phyloP scores from a whole-genome alignment of 2,888 invertebrate genomes.

The Papilio demoleus region DNA sequence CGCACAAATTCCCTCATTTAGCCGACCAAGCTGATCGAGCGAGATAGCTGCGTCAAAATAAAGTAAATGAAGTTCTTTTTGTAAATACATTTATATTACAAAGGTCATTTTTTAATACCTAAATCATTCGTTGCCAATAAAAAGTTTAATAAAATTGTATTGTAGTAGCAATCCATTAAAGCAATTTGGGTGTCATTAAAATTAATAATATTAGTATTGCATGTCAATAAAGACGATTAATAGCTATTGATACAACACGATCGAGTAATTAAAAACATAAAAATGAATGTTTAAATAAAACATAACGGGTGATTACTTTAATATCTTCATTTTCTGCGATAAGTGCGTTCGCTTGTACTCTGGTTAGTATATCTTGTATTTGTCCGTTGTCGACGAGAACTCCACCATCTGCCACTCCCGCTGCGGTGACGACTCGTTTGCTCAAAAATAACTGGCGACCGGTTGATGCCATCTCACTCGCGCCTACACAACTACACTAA shows the following conservation, averaged over 20 bases:
- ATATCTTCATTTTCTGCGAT: slow-evolving; percentile 77
- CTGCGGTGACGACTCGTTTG: slow-evolving; percentile 78
- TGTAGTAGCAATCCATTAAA: slow-evolving; percentile 11
- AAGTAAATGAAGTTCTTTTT: neutral
- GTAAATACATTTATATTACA: slow-evolving; percentile 15
- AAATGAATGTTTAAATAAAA: slow-evolving; percentile 4
- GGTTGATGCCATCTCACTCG: slow-evolving; percentile 56
- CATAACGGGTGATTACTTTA: slow-evolving; percentile 66
- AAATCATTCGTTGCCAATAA: slow-evolving; percentile 19
- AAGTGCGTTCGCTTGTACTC: slow-evolving; percentile 73
- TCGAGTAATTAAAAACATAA: slow-evolving; percentile 10
- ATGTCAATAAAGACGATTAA: slow-evolving; percentile 11
- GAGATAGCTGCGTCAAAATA: slow-evolving; percentile 9
- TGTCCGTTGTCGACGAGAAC: slow-evolving; percentile 84
- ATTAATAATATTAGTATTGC: slow-evolving; percentile 21
- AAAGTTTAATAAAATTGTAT: slow-evolving; percentile 3
- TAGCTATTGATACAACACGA: neutral
- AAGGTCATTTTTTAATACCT: slow-evolving; percentile 12
- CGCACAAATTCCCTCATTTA: slow-evolving; percentile 18
- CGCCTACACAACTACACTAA: slow-evolving; percentile 50
- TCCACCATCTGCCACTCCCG: slow-evolving; percentile 82
- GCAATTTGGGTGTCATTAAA: slow-evolving; percentile 20
- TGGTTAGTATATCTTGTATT: slow-evolving; percentile 80
- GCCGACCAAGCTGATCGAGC: slow-evolving; percentile 13
- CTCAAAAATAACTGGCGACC: slow-evolving; percentile 74